These are phyloP conservation scores for Parnassius apollo DNA, from an alignment of 2,888 invertebrate species.

Conservation along the genomic window DNA sequence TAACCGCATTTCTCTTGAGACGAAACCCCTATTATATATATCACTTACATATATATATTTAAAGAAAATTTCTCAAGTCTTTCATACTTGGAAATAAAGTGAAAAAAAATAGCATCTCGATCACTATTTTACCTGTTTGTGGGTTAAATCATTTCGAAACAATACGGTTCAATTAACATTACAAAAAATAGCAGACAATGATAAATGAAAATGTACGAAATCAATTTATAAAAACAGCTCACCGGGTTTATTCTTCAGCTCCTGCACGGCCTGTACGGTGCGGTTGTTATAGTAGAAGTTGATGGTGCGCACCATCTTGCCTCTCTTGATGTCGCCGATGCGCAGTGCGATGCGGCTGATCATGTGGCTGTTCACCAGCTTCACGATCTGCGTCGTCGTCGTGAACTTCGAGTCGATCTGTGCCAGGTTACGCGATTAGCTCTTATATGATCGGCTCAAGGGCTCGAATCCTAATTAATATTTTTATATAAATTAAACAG, in stretches of 20 bases:
- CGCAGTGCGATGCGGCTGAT: slow-evolving; percentile 96
- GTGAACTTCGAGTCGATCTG: slow-evolving; percentile 97
- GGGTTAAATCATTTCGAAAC: too few species aligned
- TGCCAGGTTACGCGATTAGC: slow-evolving; percentile 43
- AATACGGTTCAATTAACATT: too few species aligned
- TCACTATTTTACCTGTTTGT: too few species aligned
- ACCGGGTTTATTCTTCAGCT: slow-evolving; percentile 96
- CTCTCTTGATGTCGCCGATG: slow-evolving; percentile 96
- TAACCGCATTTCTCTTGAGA: too few species aligned
- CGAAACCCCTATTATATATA: too few species aligned
- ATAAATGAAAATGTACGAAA: too few species aligned
- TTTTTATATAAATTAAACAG: too few species aligned
- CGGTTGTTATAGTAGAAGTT: slow-evolving; percentile 98
- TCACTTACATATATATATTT: too few species aligned
- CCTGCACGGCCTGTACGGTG: slow-evolving; percentile 97
- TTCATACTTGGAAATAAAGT: too few species aligned
- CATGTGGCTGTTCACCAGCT: slow-evolving; percentile 96
- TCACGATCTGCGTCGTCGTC: slow-evolving; percentile 98
- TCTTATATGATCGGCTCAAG: slow-evolving; percentile 41
- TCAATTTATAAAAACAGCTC: slow-evolving; percentile 19
- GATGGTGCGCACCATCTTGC: slow-evolving; percentile 97
- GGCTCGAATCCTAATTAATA: slow-evolving; percentile 2
- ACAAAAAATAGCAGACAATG: too few species aligned
- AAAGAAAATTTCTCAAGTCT: too few species aligned
- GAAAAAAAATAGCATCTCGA: too few species aligned